phyloP scores from a whole-genome alignment of 2,888 invertebrate species.

The Melanophora roralis region DNA sequence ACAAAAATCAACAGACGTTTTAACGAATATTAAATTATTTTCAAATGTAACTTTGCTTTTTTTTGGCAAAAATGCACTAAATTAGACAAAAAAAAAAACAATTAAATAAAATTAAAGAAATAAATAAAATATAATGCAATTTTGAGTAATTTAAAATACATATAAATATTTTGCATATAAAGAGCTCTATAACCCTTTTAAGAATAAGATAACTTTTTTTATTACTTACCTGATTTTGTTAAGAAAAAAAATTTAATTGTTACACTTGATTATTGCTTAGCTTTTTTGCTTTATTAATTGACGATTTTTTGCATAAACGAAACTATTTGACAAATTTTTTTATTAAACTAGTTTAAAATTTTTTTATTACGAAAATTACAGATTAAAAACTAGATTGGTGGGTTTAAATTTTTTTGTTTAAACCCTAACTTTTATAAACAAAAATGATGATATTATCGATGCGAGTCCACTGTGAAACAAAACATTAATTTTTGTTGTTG shows the following conservation, averaged over 20 bases:
- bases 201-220: neutral
- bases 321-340: constrained; percentile 46
- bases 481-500: constrained; percentile 1
- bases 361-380: constrained; percentile 40
- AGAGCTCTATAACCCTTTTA: neutral
- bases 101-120: constrained; percentile 13
- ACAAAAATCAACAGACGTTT: neutral
- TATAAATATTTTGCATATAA: neutral
- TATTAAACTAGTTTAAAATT: constrained; percentile 19
- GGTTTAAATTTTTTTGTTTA: too few species aligned
- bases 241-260: neutral
- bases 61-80: constrained; percentile 28
- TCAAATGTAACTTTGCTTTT: neutral
- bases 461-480: constrained; percentile 24
- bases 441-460: neutral
- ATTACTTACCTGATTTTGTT: neutral
- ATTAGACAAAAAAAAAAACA: constrained; percentile 31
- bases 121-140: neutral
- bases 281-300: neutral
- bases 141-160: neutral
- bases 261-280: neutral
- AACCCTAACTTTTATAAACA: too few species aligned
- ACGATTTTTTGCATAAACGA: constrained; percentile 5
- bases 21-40: neutral
- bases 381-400: too few species aligned